Conservation (phyloP, 37 sponge, comb jelly and placozoan genomes). For the Aplysina aerophoba region DNA sequence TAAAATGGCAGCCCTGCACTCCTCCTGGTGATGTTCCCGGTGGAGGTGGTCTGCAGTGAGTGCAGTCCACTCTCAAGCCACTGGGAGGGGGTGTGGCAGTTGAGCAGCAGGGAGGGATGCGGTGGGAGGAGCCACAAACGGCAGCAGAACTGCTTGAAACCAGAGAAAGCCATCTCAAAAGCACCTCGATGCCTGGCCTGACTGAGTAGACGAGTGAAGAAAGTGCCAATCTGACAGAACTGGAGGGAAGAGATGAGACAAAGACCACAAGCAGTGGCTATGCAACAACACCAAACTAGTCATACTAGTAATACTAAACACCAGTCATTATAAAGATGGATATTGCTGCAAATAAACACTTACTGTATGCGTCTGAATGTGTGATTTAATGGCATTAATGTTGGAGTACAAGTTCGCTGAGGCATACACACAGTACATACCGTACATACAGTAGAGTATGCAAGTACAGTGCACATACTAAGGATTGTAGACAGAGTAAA, state of each 20-base stretch:
- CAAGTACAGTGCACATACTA: too few relatives aligned
- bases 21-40: conserved; percentile 70
- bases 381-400: too few relatives aligned
- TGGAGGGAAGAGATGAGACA: background rate
- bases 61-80: conserved; percentile 66
- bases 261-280: background rate
- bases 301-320: too few relatives aligned
- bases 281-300: too few relatives aligned
- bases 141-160: conserved; percentile 77
- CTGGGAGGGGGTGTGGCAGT: conserved; percentile 15
- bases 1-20: conserved; percentile 90
- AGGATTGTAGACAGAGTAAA: too few relatives aligned
- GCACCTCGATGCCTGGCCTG: conserved; percentile 87
- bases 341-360: too few relatives aligned
- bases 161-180: conserved; percentile 85
- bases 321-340: too few relatives aligned
- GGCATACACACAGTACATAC: too few relatives aligned
- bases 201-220: conserved; percentile 74
- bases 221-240: conserved; percentile 56
- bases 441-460: too few relatives aligned
- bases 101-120: background rate
- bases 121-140: conserved; percentile 66
- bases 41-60: conserved; percentile 56
- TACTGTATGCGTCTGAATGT: too few relatives aligned
- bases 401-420: too few relatives aligned